Percentiles rank a stretch among this genome's conserved stretches.
phyloP scores from a whole-genome alignment of 2,797 vertebrate species.

The Podarcis lilfordi region DNA sequence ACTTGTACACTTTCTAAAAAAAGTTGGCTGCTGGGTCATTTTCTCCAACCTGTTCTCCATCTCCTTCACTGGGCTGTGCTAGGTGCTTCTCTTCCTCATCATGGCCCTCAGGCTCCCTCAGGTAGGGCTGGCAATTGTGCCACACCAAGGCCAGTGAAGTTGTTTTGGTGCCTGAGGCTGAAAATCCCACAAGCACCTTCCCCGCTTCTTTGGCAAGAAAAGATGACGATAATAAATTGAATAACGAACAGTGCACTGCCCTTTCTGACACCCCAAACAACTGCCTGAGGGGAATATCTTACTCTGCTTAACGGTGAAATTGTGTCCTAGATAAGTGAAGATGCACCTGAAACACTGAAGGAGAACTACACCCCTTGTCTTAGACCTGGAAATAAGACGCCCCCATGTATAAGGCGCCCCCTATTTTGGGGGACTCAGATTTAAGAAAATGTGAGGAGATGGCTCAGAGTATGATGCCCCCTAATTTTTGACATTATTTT shows the following conservation, averaged over 20 bases:
- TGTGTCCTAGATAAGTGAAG: not conserved
- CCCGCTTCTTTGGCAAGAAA: not conserved
- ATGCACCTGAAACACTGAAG: not conserved
- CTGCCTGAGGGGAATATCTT: not conserved
- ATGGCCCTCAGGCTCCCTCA: not conserved
- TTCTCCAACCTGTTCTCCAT: not conserved
- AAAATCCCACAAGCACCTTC: not conserved
- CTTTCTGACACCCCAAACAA: not conserved
- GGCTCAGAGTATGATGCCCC: too few species aligned
- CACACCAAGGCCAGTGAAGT: not conserved
- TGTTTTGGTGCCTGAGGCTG: not conserved
- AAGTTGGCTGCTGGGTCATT: not conserved
- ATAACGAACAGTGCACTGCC: not conserved
- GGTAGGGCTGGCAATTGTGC: not conserved
- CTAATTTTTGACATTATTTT: too few species aligned
- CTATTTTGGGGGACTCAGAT: too few species aligned
- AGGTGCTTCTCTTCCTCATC: not conserved
- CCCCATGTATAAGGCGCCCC: too few species aligned
- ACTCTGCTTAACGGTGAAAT: not conserved
- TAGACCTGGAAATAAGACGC: not conserved
- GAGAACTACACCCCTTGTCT: too few species aligned
- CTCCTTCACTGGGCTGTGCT: not conserved
- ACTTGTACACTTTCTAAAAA: not conserved
- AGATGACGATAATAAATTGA: not conserved
- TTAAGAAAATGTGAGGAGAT: too few species aligned